Conservation (phyloP, 2,888 invertebrate species). For the Odontocerum albicorne region DNA sequence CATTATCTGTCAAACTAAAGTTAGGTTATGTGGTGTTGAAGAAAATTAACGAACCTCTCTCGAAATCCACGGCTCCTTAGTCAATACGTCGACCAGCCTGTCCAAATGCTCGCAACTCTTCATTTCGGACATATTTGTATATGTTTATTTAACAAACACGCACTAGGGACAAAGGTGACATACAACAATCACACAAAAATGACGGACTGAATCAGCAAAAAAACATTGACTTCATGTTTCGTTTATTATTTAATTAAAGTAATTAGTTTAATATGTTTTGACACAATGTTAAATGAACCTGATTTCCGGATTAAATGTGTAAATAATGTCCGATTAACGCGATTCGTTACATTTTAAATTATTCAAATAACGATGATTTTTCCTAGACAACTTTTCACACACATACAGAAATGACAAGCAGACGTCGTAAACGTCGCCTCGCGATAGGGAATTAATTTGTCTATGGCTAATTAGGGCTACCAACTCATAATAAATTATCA, state of each 20-base stretch:
- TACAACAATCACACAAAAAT: slow-evolving; percentile 13
- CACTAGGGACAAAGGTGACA: slow-evolving; percentile 20
- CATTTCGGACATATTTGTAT: slow-evolving; percentile 18
- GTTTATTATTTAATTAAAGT: too few species aligned
- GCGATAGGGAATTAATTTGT: neutral
- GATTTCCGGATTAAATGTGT: too few species aligned
- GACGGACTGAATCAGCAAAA: slow-evolving; percentile 30
- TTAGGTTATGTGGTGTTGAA: slow-evolving; percentile 15
- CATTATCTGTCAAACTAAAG: too few species aligned
- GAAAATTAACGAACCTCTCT: slow-evolving; percentile 47
- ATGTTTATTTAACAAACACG: neutral
- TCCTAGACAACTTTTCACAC: slow-evolving; percentile 1
- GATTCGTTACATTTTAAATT: slow-evolving; percentile 13
- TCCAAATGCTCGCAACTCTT: slow-evolving; percentile 55
- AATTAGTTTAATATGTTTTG: too few species aligned
- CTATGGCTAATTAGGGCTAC: too few species aligned
- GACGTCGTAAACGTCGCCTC: neutral
- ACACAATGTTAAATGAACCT: too few species aligned
- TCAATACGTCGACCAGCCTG: slow-evolving; percentile 48
- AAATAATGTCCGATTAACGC: too few species aligned
- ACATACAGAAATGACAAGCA: slow-evolving; percentile 5
- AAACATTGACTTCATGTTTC: slow-evolving; percentile 16
- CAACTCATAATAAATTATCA: too few species aligned
- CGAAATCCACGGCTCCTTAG: slow-evolving; percentile 51
- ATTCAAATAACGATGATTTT: slow-evolving; percentile 2